A percentile compares a stretch with the other conserved stretches of the same genome.
Evolutionary conservation across 37 sponge, comb jelly and placozoan species (phyloP).

Genomic region (Dysidea cf. avara): DNA sequence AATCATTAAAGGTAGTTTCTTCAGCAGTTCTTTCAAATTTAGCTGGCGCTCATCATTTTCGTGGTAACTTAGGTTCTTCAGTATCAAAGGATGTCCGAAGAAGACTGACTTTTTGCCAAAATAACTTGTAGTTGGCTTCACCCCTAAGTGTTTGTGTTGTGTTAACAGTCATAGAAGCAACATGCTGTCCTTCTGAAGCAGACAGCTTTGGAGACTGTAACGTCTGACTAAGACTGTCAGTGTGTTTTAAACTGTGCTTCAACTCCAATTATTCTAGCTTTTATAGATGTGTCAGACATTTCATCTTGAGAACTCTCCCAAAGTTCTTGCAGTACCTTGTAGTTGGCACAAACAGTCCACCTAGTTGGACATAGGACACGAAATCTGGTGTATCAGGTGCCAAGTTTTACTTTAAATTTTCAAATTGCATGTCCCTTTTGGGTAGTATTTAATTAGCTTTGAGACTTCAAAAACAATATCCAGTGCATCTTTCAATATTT

Average conservation of each 20-base stretch:
- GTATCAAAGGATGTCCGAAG: constrained; percentile 38
- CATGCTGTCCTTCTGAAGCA: constrained; percentile 70
- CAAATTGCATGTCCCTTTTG: constrained; percentile 59
- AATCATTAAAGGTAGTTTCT: constrained; percentile 31
- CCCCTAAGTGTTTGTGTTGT: constrained; percentile 50
- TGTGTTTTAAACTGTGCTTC: constrained; percentile 41
- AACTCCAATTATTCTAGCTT: constrained; percentile 67
- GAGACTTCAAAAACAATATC: constrained; percentile 58
- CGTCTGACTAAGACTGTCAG: constrained; percentile 72
- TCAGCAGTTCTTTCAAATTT: constrained; percentile 52
- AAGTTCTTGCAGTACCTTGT: constrained; percentile 45
- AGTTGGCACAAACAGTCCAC: constrained; percentile 76
- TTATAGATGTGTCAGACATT: constrained; percentile 64
- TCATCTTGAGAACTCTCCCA: constrained; percentile 51
- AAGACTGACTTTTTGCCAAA: constrained; percentile 64
- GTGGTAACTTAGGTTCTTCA: constrained; percentile 58
- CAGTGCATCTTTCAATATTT: constrained; percentile 57
- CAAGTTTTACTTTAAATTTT: constrained; percentile 52
- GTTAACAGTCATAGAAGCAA: constrained; percentile 66
- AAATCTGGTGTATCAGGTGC: constrained; percentile 48
- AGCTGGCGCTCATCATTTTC: constrained; percentile 53
- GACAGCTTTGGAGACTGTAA: constrained; percentile 67
- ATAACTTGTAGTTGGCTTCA: constrained; percentile 57
- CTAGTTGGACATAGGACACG: constrained; percentile 60
- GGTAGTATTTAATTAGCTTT: constrained; percentile 70